Evolutionary conservation across 2,797 vertebrate species (phyloP).

Genomic region (Buceros bicornis): DNA sequence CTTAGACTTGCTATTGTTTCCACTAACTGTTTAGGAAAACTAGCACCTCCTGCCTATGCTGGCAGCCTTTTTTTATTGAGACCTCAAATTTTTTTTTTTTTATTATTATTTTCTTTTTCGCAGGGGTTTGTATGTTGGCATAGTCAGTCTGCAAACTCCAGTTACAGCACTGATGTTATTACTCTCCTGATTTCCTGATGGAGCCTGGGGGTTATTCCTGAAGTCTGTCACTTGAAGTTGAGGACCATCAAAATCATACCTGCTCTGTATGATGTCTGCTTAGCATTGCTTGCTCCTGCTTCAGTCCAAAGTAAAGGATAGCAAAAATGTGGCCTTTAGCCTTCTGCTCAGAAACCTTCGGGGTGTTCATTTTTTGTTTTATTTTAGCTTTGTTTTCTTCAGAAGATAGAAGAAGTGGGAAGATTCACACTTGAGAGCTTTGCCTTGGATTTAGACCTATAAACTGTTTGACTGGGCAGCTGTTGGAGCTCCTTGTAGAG

Average conservation of each 20-base stretch:
- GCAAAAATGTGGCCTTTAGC: not conserved
- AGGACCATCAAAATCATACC: not conserved
- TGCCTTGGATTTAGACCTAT: not conserved
- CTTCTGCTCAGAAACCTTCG: not conserved
- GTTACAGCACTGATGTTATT: not conserved
- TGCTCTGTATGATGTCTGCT: not conserved
- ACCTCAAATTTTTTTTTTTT: not conserved
- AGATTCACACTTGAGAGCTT: not conserved
- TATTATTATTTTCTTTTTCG: not conserved
- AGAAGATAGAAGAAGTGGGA: not conserved
- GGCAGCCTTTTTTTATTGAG: not conserved
- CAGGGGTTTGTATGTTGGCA: not conserved
- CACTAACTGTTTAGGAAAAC: not conserved
- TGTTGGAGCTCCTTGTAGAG: not conserved
- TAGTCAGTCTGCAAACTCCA: not conserved
- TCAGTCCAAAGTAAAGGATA: not conserved
- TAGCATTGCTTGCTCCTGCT: fast-evolving
- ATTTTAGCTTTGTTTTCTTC: not conserved
- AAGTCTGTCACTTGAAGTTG: not conserved
- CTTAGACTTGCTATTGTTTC: not conserved
- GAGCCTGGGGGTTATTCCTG: not conserved
- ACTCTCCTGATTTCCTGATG: not conserved
- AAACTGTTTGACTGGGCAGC: not conserved
- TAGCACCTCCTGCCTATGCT: not conserved
- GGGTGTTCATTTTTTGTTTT: not conserved